Conservation (phyloP, 2,113 vertebrate genomes). For the Hiodon alosoides region DNA sequence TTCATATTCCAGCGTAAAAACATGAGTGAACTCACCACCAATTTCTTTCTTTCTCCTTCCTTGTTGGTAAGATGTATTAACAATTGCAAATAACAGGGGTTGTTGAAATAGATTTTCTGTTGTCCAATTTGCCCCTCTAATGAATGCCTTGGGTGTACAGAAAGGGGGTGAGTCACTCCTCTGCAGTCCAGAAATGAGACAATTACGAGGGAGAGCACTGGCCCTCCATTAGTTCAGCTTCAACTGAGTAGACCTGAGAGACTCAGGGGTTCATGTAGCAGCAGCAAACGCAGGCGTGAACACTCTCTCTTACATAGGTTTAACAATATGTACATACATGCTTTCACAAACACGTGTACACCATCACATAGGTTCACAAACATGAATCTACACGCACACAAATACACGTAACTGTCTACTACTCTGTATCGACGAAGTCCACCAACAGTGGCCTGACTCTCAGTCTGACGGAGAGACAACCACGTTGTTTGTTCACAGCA, state of each 20-base stretch:
- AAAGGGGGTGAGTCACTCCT: too few species aligned
- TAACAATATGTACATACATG: not conserved
- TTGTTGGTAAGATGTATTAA: conserved; percentile 11
- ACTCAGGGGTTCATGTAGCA: not conserved
- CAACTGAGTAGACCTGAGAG: too few species aligned
- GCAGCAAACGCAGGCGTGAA: not conserved
- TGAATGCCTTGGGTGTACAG: conserved; percentile 5
- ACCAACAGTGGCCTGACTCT: too few species aligned
- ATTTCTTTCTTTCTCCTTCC: conserved; percentile 3
- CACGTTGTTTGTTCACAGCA: too few species aligned
- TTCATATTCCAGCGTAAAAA: not conserved
- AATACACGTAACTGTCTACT: not conserved
- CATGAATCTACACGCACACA: not conserved
- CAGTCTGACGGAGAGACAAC: too few species aligned
- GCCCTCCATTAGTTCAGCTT: too few species aligned
- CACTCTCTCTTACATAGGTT: not conserved
- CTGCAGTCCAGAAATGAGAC: not conserved
- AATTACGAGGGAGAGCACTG: conserved; percentile 8
- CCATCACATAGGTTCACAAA: not conserved
- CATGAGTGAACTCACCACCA: not conserved
- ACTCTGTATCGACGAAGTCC: too few species aligned
- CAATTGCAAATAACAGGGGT: conserved; percentile 9
- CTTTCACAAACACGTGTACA: not conserved
- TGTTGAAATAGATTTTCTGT: conserved; percentile 21
- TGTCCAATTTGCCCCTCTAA: conserved; percentile 20